Percentiles rank a stretch among this genome's conserved stretches.
phyloP scores from a whole-genome alignment of 2,888 invertebrate genomes.

The Ashinkailepas kermadecensis region DNA sequence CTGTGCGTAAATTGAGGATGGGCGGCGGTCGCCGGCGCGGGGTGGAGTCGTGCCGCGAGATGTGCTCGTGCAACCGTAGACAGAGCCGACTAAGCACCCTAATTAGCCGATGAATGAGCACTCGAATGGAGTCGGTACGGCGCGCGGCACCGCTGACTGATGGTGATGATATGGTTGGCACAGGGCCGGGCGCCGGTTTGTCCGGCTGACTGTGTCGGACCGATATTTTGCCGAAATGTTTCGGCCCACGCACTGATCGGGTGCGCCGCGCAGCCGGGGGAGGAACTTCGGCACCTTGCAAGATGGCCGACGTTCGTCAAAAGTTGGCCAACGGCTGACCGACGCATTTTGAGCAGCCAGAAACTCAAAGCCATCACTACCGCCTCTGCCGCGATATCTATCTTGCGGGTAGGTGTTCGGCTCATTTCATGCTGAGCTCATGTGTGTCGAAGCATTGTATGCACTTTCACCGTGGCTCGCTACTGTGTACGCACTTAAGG shows the following conservation, averaged over 20 bases:
- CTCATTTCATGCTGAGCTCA: too few species aligned
- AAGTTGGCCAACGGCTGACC: too few species aligned
- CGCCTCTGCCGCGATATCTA: too few species aligned
- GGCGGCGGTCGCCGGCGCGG: neutral
- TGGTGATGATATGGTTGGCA: slow-evolving; percentile 16
- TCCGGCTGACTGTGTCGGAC: neutral
- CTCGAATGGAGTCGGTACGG: neutral
- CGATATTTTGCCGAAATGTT: neutral
- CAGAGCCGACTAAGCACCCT: slow-evolving; percentile 19
- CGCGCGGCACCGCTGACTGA: neutral
- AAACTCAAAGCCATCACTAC: too few species aligned
- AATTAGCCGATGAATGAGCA: slow-evolving; percentile 10
- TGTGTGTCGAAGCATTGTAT: too few species aligned
- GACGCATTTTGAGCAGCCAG: too few species aligned
- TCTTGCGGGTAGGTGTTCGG: too few species aligned
- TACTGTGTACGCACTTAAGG: too few species aligned
- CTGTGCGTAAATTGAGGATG: slow-evolving; percentile 19
- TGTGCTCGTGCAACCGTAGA: slow-evolving; percentile 20
- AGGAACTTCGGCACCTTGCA: neutral
- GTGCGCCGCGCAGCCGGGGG: neutral
- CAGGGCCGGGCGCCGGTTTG: neutral
- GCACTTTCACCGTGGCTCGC: too few species aligned
- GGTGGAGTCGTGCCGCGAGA: slow-evolving; percentile 11
- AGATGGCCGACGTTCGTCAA: neutral
- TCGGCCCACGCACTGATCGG: neutral